Percentiles rank a stretch among this genome's conserved stretches.
Evolutionary conservation across 2,797 vertebrate species (phyloP).

Genomic region (Myripristis murdjan): DNA sequence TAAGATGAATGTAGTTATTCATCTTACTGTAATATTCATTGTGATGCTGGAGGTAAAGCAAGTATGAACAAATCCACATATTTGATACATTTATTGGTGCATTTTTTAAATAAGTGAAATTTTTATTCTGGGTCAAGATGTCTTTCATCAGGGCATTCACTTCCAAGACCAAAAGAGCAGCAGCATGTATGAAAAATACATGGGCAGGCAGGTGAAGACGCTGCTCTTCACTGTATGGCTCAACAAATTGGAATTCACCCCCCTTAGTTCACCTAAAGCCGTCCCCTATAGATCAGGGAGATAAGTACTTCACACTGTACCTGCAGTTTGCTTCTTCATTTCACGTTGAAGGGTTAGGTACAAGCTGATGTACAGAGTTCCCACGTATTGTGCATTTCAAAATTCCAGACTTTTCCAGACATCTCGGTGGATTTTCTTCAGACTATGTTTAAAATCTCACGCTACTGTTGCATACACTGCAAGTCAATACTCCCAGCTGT

Average conservation of each 20-base stretch:
- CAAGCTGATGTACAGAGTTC: background rate
- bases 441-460: too few relatives aligned
- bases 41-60: background rate
- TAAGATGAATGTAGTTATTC: conserved; percentile 6
- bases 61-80: background rate
- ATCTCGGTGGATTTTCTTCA: too few relatives aligned
- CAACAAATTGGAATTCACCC: conserved; percentile 55
- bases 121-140: conserved; percentile 25
- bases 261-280: conserved; percentile 55
- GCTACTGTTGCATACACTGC: too few relatives aligned
- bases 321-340: conserved; percentile 23
- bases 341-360: background rate
- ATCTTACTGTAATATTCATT: conserved; percentile 9
- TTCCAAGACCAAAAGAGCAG: conserved; percentile 17
- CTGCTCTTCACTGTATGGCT: conserved; percentile 53
- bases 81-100: background rate
- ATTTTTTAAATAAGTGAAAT: conserved; percentile 28
- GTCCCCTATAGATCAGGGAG: conserved; percentile 38
- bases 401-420: too few relatives aligned
- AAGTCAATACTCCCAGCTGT: too few relatives aligned
- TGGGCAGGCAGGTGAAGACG: conserved; percentile 41
- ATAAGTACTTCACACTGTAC: conserved; percentile 39
- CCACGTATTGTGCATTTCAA: conserved; percentile 7
- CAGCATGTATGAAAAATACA: conserved; percentile 54
- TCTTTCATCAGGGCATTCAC: conserved; percentile 23